phyloP scores from a whole-genome alignment of 2,888 invertebrate genomes.

The Dolichomitus sp. region DNA sequence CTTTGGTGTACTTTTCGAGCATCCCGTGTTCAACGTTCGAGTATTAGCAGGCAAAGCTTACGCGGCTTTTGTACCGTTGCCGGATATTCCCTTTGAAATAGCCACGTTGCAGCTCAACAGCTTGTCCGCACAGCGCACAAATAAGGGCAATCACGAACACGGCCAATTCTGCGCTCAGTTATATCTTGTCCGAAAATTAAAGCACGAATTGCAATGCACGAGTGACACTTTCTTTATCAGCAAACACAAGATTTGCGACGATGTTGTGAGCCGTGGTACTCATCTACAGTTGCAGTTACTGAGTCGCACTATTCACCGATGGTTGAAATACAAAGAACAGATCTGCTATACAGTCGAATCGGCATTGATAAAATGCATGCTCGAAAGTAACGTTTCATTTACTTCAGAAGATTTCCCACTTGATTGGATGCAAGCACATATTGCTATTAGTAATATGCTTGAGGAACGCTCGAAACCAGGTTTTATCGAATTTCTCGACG shows the following conservation, averaged over 20 bases:
- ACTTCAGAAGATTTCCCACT: neutral
- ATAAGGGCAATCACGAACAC: slow-evolving; percentile 76
- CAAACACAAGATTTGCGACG: slow-evolving; percentile 12
- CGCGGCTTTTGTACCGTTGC: slow-evolving; percentile 76
- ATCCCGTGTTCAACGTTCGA: slow-evolving; percentile 79
- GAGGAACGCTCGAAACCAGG: slow-evolving; percentile 72
- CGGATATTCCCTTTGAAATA: slow-evolving; percentile 70
- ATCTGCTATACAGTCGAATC: slow-evolving; percentile 41
- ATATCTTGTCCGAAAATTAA: slow-evolving; percentile 73
- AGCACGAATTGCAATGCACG: slow-evolving; percentile 44
- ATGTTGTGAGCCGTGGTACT: neutral
- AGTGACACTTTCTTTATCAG: slow-evolving; percentile 19
- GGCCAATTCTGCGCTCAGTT: slow-evolving; percentile 77
- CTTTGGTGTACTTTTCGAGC: slow-evolving; percentile 71
- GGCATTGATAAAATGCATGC: slow-evolving; percentile 31
- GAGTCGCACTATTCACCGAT: neutral
- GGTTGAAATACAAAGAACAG: neutral
- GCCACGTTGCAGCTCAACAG: slow-evolving; percentile 62
- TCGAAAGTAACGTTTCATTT: neutral
- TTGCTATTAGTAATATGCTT: neutral
- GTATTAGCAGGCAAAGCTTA: slow-evolving; percentile 81
- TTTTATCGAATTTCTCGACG: slow-evolving; percentile 76
- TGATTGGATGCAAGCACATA: neutral
- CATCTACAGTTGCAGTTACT: slow-evolving; percentile 32
- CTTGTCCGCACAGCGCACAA: slow-evolving; percentile 17